A percentile compares a stretch with the other conserved stretches of the same genome.
phyloP scores from a whole-genome alignment of 2,888 invertebrate species.

The Catocala sponsa region DNA sequence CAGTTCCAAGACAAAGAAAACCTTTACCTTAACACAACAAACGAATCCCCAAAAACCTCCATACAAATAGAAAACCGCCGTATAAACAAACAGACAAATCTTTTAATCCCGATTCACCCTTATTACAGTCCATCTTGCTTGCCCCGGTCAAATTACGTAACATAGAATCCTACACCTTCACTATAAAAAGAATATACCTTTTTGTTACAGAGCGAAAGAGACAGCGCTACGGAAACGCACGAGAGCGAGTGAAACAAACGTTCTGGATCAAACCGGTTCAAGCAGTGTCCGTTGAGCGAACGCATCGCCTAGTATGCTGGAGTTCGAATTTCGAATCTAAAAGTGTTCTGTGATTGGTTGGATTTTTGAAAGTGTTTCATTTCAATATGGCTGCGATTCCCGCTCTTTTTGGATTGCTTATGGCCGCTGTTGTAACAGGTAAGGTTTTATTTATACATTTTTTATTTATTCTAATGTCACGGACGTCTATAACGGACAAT shows the following conservation, averaged over 20 bases:
- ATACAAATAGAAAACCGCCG: constrained; percentile 7
- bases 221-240: constrained; percentile 36
- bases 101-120: constrained; percentile 19
- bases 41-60: neutral
- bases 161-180: constrained; percentile 49
- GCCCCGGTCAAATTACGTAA: constrained; percentile 41
- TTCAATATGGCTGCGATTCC: constrained; percentile 80
- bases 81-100: constrained; percentile 7
- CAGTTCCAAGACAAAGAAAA: too few relatives aligned
- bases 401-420: constrained; percentile 79
- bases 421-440: constrained; percentile 78
- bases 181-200: constrained; percentile 53
- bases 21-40: neutral
- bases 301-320: constrained; percentile 77
- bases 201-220: constrained; percentile 81
- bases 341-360: constrained; percentile 65
- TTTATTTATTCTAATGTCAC: neutral
- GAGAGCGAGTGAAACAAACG: constrained; percentile 61
- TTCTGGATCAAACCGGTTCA: constrained; percentile 66
- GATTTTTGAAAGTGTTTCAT: constrained; percentile 61
- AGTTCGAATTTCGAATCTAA: constrained; percentile 58
- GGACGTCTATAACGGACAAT: neutral
- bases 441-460: constrained; percentile 41
- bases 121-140: constrained; percentile 14
- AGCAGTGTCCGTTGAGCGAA: constrained; percentile 65